phyloP scores from a whole-genome alignment of 2,797 vertebrate species.

The Centroberyx gerrardi region DNA sequence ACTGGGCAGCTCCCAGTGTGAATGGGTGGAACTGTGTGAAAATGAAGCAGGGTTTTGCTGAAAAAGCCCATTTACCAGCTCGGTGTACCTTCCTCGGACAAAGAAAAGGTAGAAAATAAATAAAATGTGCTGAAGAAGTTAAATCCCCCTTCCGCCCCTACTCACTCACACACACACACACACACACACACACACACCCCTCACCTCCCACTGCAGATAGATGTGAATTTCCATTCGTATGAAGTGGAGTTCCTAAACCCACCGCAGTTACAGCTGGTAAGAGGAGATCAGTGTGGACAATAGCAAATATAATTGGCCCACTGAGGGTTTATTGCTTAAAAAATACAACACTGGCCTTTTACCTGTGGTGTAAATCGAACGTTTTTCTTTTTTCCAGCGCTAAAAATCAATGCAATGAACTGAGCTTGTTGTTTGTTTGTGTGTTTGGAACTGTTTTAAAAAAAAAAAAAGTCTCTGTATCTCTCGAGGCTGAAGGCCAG shows the following conservation, averaged over 20 bases:
- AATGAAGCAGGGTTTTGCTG: too few relatives aligned
- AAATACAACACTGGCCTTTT: not conserved
- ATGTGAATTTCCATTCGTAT: not conserved
- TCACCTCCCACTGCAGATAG: not conserved
- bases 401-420: conserved; percentile 48
- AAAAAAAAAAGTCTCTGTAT: not conserved
- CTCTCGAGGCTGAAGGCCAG: not conserved
- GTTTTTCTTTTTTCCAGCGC: not conserved
- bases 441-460: conserved; percentile 20
- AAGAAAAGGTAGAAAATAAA: too few relatives aligned
- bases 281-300: not conserved
- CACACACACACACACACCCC: too few relatives aligned
- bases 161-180: too few relatives aligned
- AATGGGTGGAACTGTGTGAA: too few relatives aligned
- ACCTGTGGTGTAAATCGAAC: conserved; percentile 7
- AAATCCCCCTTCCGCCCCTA: too few relatives aligned
- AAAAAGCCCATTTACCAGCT: too few relatives aligned
- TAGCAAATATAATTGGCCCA: conserved; percentile 34
- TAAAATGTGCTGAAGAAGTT: too few relatives aligned
- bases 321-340: conserved; percentile 15
- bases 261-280: not conserved
- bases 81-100: too few relatives aligned
- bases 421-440: conserved; percentile 51
- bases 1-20: too few relatives aligned
- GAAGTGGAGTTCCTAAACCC: not conserved